Percentiles rank a stretch among this genome's conserved stretches.
Conservation (phyloP, 2,113 vertebrate species). For the Haplotaxodon microlepis region DNA sequence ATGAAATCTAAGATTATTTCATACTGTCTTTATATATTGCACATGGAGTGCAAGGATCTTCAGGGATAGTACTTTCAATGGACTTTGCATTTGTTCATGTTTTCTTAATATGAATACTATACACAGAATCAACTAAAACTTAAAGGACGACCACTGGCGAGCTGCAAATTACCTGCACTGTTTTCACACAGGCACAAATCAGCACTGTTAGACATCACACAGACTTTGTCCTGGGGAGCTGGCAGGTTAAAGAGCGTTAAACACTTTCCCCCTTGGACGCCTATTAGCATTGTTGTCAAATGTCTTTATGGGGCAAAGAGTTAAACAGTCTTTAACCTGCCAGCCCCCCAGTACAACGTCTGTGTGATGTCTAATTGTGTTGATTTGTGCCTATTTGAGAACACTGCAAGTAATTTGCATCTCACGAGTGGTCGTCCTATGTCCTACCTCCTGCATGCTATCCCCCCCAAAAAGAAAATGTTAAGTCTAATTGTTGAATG, state of each 20-base stretch:
- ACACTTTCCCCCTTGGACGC: neutral
- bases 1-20: neutral
- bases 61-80: neutral
- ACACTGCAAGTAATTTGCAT: neutral
- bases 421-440: neutral
- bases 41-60: neutral
- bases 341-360: neutral
- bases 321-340: neutral
- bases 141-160: neutral
- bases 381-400: neutral
- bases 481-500: too few species aligned
- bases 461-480: neutral
- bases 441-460: neutral
- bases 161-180: neutral
- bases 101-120: neutral
- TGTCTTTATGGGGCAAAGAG: neutral
- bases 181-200: neutral
- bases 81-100: neutral
- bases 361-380: neutral
- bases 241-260: neutral
- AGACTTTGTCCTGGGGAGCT: neutral
- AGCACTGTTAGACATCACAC: neutral
- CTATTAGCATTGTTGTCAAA: neutral
- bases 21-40: neutral
- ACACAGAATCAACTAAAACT: neutral